Evolutionary conservation across 2,113 vertebrate species (phyloP).

Genomic region (Cebidichthys violaceus): DNA sequence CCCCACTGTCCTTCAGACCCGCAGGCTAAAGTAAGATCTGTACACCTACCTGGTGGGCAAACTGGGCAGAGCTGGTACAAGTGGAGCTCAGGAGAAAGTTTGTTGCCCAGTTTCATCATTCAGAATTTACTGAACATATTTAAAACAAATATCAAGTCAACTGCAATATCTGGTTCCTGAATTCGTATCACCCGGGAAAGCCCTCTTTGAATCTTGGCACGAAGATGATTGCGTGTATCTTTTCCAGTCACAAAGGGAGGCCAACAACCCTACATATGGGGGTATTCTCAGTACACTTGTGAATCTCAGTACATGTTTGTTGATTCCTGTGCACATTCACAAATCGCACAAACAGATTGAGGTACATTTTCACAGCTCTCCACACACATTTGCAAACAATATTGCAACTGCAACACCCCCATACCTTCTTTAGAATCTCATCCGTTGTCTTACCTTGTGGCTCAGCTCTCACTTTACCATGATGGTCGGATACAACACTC

Average conservation of each 20-base stretch:
- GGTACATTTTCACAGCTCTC: neutral
- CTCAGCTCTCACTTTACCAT: constrained; percentile 11
- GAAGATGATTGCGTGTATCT: neutral
- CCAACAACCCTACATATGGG: neutral
- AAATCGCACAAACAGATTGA: neutral
- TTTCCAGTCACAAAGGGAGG: neutral
- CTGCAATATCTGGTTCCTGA: neutral
- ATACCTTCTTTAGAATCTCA: neutral
- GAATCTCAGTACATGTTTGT: neutral
- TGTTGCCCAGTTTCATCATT: neutral
- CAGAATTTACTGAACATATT: neutral
- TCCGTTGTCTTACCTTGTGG: constrained; percentile 8
- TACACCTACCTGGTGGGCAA: neutral
- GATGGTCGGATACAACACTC: neutral
- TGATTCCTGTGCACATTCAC: neutral
- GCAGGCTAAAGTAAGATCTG: neutral
- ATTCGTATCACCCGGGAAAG: neutral
- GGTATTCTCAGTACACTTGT: neutral
- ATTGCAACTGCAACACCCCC: neutral
- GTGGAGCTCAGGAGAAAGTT: neutral
- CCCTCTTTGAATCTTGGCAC: neutral
- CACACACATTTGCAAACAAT: neutral
- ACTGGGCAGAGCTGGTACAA: neutral
- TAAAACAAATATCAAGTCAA: neutral
- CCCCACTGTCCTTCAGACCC: neutral